A percentile compares a stretch with the other conserved stretches of the same genome.
These are phyloP conservation scores for Wasmannia auropunctata DNA, from an alignment of 1,140 invertebrate species.

Conservation along the genomic window DNA sequence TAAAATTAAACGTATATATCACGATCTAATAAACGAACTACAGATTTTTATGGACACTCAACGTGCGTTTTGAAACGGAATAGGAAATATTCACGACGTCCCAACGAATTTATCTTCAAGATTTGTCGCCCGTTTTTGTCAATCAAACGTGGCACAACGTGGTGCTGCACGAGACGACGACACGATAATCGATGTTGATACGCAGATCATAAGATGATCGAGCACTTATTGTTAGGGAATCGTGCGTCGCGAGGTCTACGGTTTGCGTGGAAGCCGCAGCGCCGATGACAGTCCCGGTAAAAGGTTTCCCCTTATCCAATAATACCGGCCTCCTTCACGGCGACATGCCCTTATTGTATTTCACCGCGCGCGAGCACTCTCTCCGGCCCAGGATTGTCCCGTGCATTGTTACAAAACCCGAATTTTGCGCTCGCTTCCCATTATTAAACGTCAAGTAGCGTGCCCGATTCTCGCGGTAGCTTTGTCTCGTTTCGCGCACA, in stretches of 20 bases:
- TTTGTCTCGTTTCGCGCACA: constrained; percentile 22
- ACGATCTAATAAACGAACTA: not conserved
- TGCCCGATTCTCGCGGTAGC: not conserved
- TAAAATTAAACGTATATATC: not conserved
- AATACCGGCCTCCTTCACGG: constrained; percentile 44
- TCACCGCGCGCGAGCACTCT: constrained; percentile 31
- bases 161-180: not conserved
- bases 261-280: constrained; percentile 15
- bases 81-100: not conserved
- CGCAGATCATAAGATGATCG: constrained; percentile 19
- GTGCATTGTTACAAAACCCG: constrained; percentile 23
- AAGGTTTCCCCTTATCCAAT: constrained; percentile 70
- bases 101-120: not conserved
- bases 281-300: constrained; percentile 63
- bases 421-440: constrained; percentile 35
- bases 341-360: constrained; percentile 58
- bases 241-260: not conserved
- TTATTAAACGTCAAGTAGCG: constrained; percentile 43
- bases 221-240: constrained; percentile 4
- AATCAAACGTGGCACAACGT: not conserved
- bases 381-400: constrained; percentile 38
- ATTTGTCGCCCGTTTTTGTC: not conserved
- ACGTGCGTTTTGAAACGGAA: not conserved
- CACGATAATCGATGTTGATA: constrained; percentile 41
- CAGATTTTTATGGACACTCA: not conserved